Conservation (phyloP, 2,113 vertebrate genomes). For the Lophius piscatorius region DNA sequence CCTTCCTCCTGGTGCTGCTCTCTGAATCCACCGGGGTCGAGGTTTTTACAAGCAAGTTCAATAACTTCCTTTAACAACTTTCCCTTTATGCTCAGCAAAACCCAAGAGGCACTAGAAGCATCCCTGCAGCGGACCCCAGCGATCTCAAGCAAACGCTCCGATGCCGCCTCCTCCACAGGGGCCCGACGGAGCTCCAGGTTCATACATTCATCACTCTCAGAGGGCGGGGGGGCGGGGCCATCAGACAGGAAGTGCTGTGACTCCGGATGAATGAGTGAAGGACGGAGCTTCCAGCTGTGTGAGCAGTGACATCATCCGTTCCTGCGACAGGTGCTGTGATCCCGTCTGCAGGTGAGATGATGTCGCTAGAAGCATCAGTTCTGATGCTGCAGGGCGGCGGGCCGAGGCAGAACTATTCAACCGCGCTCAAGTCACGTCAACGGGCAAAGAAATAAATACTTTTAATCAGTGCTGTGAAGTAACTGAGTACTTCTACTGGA, state of each 20-base stretch:
- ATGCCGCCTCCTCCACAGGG: not conserved
- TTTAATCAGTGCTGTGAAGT: no score
- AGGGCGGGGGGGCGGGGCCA: conserved; percentile 1
- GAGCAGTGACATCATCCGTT: no score
- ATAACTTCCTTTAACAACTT: conserved; percentile 17
- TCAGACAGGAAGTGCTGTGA: conserved; percentile 14
- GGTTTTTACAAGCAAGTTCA: conserved; percentile 26
- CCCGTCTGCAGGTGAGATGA: no score
- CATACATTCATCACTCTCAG: conserved; percentile 61
- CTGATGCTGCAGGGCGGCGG: no score
- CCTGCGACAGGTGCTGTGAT: no score
- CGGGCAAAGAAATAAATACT: no score
- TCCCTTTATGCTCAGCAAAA: conserved; percentile 20
- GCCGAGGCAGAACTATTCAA: no score
- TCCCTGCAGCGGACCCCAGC: conserved; percentile 8
- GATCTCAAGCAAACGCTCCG: conserved; percentile 12
- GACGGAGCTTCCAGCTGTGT: no score
- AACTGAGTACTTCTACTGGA: no score
- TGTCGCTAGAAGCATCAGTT: no score
- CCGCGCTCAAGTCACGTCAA: no score
- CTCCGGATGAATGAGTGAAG: conserved; percentile 27
- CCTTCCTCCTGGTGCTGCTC: conserved; percentile 41
- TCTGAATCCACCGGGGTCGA: not conserved
- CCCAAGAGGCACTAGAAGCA: conserved; percentile 46
- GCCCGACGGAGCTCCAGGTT: conserved; percentile 17